Conservation (phyloP, 2,113 vertebrate species). For the Lontra canadensis region DNA sequence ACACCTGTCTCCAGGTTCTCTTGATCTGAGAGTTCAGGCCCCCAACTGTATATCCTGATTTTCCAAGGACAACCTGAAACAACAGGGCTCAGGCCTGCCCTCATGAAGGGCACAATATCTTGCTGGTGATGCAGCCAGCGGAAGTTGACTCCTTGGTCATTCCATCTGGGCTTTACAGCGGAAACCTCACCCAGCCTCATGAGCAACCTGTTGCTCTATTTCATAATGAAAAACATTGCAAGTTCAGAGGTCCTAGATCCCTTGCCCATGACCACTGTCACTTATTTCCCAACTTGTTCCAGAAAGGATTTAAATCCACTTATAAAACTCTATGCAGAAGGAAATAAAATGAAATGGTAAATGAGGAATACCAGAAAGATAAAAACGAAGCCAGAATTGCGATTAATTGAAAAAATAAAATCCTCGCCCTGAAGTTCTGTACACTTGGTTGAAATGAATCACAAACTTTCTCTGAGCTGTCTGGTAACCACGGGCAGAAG, state of each 20-base stretch:
- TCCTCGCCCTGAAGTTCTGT: neutral
- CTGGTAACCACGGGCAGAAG: neutral
- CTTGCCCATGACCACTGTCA: neutral
- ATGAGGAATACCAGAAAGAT: neutral
- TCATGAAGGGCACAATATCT: neutral
- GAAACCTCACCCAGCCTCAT: neutral
- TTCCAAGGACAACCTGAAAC: neutral
- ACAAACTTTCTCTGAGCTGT: neutral
- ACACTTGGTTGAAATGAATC: neutral
- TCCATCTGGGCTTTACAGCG: neutral
- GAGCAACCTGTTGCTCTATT: neutral
- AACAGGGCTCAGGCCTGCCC: neutral
- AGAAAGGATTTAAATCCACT: slow-evolving; percentile 6
- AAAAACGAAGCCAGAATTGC: slow-evolving; percentile 9
- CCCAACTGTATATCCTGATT: neutral
- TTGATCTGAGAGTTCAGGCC: neutral
- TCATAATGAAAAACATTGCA: neutral
- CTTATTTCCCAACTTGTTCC: slow-evolving; percentile 13
- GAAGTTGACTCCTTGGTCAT: neutral
- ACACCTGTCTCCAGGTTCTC: neutral
- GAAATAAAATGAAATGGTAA: neutral
- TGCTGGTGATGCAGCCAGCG: neutral
- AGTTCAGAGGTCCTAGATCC: neutral
- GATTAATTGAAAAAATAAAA: slow-evolving; percentile 18
- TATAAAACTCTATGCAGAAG: neutral